phyloP scores from a whole-genome alignment of 2,888 invertebrate species.

The Notodromas monacha region DNA sequence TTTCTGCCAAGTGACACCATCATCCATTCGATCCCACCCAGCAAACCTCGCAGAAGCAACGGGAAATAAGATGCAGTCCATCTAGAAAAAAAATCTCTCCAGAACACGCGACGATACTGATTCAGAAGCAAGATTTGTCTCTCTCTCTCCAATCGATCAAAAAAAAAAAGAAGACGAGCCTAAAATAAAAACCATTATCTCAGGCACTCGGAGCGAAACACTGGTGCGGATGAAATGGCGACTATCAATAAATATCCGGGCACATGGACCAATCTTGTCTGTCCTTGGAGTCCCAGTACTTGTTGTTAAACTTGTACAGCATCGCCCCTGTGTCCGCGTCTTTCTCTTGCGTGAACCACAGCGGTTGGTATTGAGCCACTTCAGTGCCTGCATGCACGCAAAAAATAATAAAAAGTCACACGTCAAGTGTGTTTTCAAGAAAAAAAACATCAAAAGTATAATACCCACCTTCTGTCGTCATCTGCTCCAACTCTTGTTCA shows the following conservation, averaged over 20 bases:
- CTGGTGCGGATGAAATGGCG: too few species aligned
- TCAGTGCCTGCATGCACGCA: conserved; percentile 21
- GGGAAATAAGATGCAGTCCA: too few species aligned
- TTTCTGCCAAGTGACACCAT: too few species aligned
- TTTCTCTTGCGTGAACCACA: conserved; percentile 61
- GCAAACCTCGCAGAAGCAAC: too few species aligned
- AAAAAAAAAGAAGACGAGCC: too few species aligned
- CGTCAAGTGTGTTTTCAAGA: not conserved
- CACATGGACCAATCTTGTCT: conserved; percentile 58
- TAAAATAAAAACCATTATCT: too few species aligned
- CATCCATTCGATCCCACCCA: too few species aligned
- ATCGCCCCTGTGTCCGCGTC: conserved; percentile 28
- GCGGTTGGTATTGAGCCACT: conserved; percentile 37
- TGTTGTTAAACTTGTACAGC: conserved; percentile 48
- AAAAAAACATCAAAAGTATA: not conserved
- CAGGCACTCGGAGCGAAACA: too few species aligned
- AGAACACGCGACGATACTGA: too few species aligned
- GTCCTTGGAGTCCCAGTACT: conserved; percentile 74
- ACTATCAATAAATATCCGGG: conserved; percentile 44
- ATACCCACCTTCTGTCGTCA: conserved; percentile 17
- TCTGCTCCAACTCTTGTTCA: conserved; percentile 40
- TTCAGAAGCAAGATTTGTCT: too few species aligned
- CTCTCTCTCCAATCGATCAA: too few species aligned
- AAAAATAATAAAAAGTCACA: conserved; percentile 2
- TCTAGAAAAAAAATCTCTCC: too few species aligned